Base-by-base conservation (phyloP, 2,113 vertebrate species). In the Fulica atra region DNA sequence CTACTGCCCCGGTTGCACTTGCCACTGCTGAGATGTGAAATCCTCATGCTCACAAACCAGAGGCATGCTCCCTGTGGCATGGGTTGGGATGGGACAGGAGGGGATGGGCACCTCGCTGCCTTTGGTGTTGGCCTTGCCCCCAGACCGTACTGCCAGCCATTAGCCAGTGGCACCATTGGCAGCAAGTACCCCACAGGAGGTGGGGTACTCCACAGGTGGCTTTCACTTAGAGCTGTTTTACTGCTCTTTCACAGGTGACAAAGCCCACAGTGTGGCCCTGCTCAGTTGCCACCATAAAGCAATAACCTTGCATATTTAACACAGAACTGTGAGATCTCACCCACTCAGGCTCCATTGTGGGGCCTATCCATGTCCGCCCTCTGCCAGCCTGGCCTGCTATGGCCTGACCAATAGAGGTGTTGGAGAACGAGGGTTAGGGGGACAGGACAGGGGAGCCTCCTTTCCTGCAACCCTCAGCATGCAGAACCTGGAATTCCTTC, bases 231-330 rank as follows among this genome's bases (percentile, higher is more conserved):
- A 21, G 79, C 28, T 25, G 15, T 5, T 51, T 25, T 2, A 10
- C 20, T 11, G 65, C 28, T 6, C 14, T 4, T n/a, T 15, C n/a
- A 20, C 17, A 4, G 23, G 8, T 26, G 18, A 4, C 18, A 5
- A 31, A 15, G 36, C 13, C 14, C 24, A 8, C 2, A 21, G 13
- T 7, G 25, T 40, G 10, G 56, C 50, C 10, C 26, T 16, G 13
- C 16, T 31, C 16, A 3, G 48, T 2, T 19, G 38, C 35, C 1
- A 2, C 21, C 38, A 1, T 8, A 8, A 40, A 59, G 42, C 46
- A 33, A 66, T 26, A 0, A 1, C 13, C 13, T 16, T 2, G 0
- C 5, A 1, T 3, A 6, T 2, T 42, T 9, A 25, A 28, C 9
- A 8, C 29, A 1, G 50, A 3, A 10, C 17, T 2, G 6, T 4